Evolutionary conservation across 2,113 vertebrate genomes (phyloP), one percentile per base, ranked within the genome.

Genomic region (Heloderma charlesbogerti): DNA sequence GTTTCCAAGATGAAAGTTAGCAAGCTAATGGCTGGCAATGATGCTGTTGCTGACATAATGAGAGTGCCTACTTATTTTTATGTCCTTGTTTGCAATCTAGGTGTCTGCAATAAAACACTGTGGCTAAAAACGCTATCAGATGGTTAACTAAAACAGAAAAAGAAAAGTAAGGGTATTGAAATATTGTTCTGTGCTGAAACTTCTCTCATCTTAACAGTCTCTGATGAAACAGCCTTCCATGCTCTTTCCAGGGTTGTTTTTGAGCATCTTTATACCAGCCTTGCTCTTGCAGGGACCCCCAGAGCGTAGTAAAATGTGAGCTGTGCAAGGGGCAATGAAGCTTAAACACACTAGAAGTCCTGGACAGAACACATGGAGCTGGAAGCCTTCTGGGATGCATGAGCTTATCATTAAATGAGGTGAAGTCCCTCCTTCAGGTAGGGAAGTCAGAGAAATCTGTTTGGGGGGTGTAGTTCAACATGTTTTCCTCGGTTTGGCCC

Each of bases 1-100:
- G 72, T 93, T 95, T 92, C 75, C 0, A 8, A 83, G 86, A 92
- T 80, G 34, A 85, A 94, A 87, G 67, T 92, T 80, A 2, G 0
- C 82, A 77, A 0, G 1, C 79, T 94, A 93, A 90, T 92, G 93
- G 67, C 91, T 91, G 86, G 86, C 92, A 95, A 90, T 84, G 87
- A 92, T 80, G 84, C 89, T 93, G 81, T 40, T 88, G 63, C 81
- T 91, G 78, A 75, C 94, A 90, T 92, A 90, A 94, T 15, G 72
- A 92, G 8, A 94, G 29, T 0, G 1, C 45, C 92, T 88, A 2
- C 89, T 88, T 92, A 89, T 89, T 94, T 95, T 95, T 95, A 95
- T 94, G 88, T 79, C 77, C 91, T 89, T 79, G 1, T 91, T 95
- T 67, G n/a, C 90, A 89, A 34, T 88, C 54, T 89, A 94, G 94